A percentile compares a stretch with the other conserved stretches of the same genome.
phyloP scores from a whole-genome alignment of 2,113 vertebrate genomes.

The Phasianus colchicus region DNA sequence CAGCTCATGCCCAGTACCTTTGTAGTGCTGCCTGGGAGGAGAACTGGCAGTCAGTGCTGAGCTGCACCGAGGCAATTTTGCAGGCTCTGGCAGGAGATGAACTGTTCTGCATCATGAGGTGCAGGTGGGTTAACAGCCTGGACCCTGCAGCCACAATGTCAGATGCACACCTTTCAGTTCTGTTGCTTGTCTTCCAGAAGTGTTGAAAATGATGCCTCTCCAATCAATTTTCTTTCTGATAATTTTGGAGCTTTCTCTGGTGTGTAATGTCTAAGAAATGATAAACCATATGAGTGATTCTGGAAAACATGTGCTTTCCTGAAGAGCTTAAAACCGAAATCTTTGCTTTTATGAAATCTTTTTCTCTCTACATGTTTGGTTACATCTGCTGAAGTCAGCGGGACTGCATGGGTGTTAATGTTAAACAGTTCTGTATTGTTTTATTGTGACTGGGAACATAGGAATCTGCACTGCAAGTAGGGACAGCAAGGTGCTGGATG shows the following conservation, averaged over 20 bases:
- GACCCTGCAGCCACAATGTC: not conserved
- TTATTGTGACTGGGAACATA: accelerated
- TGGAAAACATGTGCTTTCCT: accelerated
- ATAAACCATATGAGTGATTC: not conserved
- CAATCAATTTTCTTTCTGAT: not conserved
- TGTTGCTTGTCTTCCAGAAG: not conserved
- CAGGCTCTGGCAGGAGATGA: not conserved
- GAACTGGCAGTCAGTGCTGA: accelerated
- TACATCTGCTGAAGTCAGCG: not conserved
- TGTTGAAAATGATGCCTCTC: not conserved
- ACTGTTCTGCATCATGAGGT: accelerated
- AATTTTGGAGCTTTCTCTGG: not conserved
- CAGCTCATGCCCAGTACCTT: not conserved
- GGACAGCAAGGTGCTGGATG: not conserved
- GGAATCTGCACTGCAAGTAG: not conserved
- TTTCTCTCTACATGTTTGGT: not conserved
- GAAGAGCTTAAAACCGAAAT: not conserved
- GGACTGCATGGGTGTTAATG: accelerated
- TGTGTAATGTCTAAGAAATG: not conserved
- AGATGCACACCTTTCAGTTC: accelerated
- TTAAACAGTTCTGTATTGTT: accelerated
- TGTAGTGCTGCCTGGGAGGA: accelerated
- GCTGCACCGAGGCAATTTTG: accelerated
- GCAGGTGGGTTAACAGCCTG: not conserved
- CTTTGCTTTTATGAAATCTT: not conserved